Percentiles rank a stretch among this genome's conserved stretches.
phyloP scores from a whole-genome alignment of 2,113 vertebrate genomes.

The Cyphomyrus discorhynchus region DNA sequence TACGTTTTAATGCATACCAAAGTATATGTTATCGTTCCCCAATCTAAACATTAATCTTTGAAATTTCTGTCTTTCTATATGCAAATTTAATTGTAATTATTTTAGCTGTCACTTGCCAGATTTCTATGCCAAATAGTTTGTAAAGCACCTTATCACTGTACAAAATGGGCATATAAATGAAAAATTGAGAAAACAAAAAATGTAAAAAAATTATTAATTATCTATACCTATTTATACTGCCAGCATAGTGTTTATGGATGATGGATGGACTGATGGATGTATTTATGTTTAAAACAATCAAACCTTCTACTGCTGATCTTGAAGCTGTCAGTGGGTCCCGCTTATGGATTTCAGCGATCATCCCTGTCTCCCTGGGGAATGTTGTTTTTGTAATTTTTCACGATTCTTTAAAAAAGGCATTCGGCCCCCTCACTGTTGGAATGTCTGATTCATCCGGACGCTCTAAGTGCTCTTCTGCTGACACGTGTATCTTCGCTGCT shows the following conservation, averaged over 20 bases:
- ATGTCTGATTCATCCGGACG: background rate
- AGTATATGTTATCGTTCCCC: background rate
- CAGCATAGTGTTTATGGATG: background rate
- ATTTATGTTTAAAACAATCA: background rate
- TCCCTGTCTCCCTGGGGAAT: background rate
- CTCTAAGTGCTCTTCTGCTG: background rate
- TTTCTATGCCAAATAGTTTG: background rate
- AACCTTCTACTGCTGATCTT: background rate
- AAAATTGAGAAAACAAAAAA: background rate
- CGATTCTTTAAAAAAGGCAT: background rate
- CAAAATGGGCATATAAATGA: background rate
- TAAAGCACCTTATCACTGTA: background rate
- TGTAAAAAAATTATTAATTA: background rate
- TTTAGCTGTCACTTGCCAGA: background rate
- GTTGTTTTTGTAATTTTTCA: background rate
- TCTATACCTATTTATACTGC: background rate
- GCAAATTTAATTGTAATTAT: background rate
- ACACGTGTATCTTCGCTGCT: background rate
- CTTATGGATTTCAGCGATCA: background rate
- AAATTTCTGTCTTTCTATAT: background rate
- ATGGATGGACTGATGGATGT: background rate
- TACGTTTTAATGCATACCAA: background rate
- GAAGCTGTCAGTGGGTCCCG: background rate
- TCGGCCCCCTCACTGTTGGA: background rate
- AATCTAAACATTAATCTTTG: background rate